phyloP scores from a whole-genome alignment of 1,140 invertebrate species.

The Paralvinella palmiformis region DNA sequence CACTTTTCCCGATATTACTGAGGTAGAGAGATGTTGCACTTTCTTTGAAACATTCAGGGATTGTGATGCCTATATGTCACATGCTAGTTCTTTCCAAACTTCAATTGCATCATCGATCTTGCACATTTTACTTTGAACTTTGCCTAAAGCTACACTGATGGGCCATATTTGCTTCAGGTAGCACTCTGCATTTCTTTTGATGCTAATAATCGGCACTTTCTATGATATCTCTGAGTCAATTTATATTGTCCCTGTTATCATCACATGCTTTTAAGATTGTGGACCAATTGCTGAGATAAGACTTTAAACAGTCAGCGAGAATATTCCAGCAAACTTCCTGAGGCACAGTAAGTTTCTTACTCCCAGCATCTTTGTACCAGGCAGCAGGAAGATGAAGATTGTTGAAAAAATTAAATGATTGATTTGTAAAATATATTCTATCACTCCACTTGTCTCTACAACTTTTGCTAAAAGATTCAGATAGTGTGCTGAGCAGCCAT shows the following conservation, averaged over 20 bases:
- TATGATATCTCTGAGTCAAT: not conserved
- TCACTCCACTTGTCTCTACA: not conserved
- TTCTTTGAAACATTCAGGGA: no score
- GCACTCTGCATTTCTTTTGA: slow-evolving; percentile 6
- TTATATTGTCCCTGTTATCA: not conserved
- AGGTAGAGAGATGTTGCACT: no score
- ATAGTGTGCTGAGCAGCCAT: slow-evolving; percentile 1
- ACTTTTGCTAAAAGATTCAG: no score
- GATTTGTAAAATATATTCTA: not conserved
- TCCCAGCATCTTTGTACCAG: not conserved
- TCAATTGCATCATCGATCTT: no score
- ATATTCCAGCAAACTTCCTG: not conserved
- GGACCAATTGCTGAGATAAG: not conserved
- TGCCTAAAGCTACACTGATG: no score
- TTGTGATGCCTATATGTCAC: no score
- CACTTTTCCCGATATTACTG: no score
- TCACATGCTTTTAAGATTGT: not conserved
- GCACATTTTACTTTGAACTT: no score
- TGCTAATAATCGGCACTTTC: not conserved
- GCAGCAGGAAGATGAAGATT: not conserved
- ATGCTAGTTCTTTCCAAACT: no score
- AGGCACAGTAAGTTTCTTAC: not conserved
- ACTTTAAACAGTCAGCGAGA: not conserved
- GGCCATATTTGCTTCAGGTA: no score
- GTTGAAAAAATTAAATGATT: not conserved